Evolutionary conservation across 2,797 vertebrate species (phyloP), one percentile per base, ranked within the genome.

Genomic region (Thalassophryne amazonica): DNA sequence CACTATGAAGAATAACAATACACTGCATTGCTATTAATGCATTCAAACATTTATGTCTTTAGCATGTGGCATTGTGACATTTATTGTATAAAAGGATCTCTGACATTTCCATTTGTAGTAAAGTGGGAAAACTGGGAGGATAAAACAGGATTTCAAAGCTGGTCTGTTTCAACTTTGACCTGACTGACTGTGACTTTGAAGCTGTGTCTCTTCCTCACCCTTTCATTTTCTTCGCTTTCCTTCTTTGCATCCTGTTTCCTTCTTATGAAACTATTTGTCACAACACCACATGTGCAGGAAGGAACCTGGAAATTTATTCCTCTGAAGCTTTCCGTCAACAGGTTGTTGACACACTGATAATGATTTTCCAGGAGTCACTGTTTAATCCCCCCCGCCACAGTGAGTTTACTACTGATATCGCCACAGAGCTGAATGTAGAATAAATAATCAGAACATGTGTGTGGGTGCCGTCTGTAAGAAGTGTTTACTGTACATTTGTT

Each of bases 261-360:
- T 40, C 19, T 34, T 18, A 6, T 16, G 17, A 48, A 63, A 19
- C 42, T 24, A 24, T 45, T 23, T 39, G 73, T 34, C 51, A 36
- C 43, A 70, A 36, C 43, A 50, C 15, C 63, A 73, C 73, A 69
- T 57, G 53, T 46, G 30, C 67, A 60, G 73, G 68, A 73, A 76
- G 77, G 59, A 75, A 68, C 18, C 14, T 5, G 54, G 41, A 10
- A 53, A 33, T 46, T n/a, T 42, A 35, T 54, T 39, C 33, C 18
- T 7, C n/a, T 2, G 18, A 16, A 16, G 15, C 13, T 61, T 74
- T 43, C 71, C 51, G 68, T 78, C 63, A 76, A 71, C 79, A 81
- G 68, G 66, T 71, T 78, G 72, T 77, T 77, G 72, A 75, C 66
- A 62, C 37, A n/a, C 16, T 24, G 38, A 5, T 19, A 10, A 11